Conservation (phyloP, 2,113 vertebrate species). For the Zosterops pallidus region DNA sequence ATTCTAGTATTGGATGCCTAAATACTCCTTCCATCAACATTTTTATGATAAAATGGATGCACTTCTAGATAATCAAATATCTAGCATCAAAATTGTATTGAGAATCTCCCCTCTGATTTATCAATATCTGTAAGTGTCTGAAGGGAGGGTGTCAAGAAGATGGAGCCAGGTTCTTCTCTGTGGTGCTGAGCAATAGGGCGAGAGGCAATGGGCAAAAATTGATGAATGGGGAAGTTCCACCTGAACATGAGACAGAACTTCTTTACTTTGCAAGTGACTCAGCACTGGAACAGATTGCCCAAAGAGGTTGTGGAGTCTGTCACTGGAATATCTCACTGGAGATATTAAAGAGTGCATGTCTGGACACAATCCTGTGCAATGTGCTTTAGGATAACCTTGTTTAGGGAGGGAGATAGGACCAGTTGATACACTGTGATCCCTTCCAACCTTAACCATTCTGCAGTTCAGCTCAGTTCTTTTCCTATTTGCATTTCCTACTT, state of each 20-base stretch:
- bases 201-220: background rate
- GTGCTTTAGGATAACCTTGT: background rate
- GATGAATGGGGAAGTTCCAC: background rate
- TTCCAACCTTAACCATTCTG: background rate
- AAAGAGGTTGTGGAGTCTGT: background rate
- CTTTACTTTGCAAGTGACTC: background rate
- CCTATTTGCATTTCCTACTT: background rate
- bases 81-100: background rate
- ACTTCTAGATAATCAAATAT: background rate
- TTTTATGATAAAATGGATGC: background rate
- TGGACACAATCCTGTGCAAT: background rate
- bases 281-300: background rate
- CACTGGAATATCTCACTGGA: background rate
- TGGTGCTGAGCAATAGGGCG: background rate
- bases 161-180: background rate
- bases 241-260: background rate
- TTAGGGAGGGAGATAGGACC: too few relatives aligned
- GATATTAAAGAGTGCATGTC: background rate
- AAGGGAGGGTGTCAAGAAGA: background rate
- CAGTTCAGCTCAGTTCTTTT: background rate
- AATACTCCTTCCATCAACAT: background rate
- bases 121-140: background rate
- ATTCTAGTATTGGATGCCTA: background rate
- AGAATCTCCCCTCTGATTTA: background rate
- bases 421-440: background rate